A percentile compares a stretch with the other conserved stretches of the same genome.
Evolutionary conservation across 2,888 invertebrate species (phyloP).

Genomic region (Lycia hirtaria): DNA sequence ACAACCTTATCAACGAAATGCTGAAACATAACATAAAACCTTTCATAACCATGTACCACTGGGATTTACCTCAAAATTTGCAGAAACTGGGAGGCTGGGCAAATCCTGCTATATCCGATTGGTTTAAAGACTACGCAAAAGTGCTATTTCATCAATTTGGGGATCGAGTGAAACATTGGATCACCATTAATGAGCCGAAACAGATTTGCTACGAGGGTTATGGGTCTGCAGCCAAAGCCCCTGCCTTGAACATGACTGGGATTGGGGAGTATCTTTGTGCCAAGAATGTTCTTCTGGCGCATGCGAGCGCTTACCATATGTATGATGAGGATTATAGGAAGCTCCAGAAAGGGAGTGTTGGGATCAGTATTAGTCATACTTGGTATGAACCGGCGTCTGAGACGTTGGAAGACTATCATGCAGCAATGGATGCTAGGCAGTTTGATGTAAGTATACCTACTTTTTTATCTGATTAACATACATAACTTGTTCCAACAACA

Average conservation of each 20-base stretch:
- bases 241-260: constrained; percentile 67
- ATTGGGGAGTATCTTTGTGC: constrained; percentile 82
- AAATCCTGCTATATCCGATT: constrained; percentile 80
- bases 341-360: constrained; percentile 57
- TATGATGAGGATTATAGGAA: constrained; percentile 63
- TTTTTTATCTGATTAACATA: too few relatives aligned
- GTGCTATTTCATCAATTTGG: constrained; percentile 79
- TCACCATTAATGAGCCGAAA: constrained; percentile 86
- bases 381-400: constrained; percentile 83
- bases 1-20: constrained; percentile 85
- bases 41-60: constrained; percentile 86
- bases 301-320: constrained; percentile 75
- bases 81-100: constrained; percentile 86
- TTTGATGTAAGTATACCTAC: constrained; percentile 77
- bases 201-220: constrained; percentile 70
- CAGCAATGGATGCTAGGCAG: constrained; percentile 80
- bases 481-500: neutral
- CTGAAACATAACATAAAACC: constrained; percentile 84
- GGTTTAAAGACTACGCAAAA: constrained; percentile 85
- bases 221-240: constrained; percentile 60
- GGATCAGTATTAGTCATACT: constrained; percentile 64
- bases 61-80: constrained; percentile 85
- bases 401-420: constrained; percentile 74
- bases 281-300: constrained; percentile 84
- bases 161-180: constrained; percentile 81